Evolutionary conservation across 2,797 vertebrate genomes (phyloP).

Genomic region (Crenuchus spilurus): DNA sequence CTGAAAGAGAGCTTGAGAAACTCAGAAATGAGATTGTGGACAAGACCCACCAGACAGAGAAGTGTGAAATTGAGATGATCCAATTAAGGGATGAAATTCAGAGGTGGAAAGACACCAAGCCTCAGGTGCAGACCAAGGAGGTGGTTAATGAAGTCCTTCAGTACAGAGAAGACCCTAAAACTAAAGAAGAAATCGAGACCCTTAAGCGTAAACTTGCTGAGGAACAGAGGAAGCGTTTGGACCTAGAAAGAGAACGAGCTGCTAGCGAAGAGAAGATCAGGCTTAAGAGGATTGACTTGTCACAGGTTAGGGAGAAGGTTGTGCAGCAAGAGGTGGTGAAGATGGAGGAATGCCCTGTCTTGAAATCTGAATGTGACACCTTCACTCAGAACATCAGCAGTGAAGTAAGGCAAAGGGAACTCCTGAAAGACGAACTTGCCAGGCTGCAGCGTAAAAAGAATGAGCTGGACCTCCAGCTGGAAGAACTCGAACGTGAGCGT

Average conservation of each 20-base stretch:
- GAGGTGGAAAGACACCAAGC: conserved; percentile 89
- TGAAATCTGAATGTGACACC: conserved; percentile 84
- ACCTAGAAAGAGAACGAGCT: conserved; percentile 84
- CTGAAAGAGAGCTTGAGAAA: conserved; percentile 88
- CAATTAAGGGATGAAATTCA: conserved; percentile 92
- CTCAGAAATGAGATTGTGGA: conserved; percentile 94
- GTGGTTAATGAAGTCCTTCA: conserved; percentile 93
- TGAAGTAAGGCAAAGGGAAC: conserved; percentile 88
- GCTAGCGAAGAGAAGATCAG: conserved; percentile 86
- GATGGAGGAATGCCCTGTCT: conserved; percentile 85
- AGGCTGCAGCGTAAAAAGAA: conserved; percentile 82
- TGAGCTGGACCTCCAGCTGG: conserved; percentile 90
- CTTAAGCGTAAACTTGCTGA: conserved; percentile 86
- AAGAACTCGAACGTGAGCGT: conserved; percentile 90
- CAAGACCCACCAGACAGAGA: conserved; percentile 88
- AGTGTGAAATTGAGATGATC: conserved; percentile 89
- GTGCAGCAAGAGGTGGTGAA: conserved; percentile 93
- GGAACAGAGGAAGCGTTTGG: conserved; percentile 90
- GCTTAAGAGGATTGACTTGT: conserved; percentile 88
- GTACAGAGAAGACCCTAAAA: conserved; percentile 93
- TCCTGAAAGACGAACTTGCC: conserved; percentile 83
- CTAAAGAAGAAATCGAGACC: conserved; percentile 88
- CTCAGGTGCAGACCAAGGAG: conserved; percentile 92
- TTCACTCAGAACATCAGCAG: conserved; percentile 84
- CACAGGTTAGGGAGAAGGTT: conserved; percentile 88